These are phyloP conservation scores for Cenopis cana DNA, from an alignment of 2,888 invertebrate genomes.

Conservation along the genomic window DNA sequence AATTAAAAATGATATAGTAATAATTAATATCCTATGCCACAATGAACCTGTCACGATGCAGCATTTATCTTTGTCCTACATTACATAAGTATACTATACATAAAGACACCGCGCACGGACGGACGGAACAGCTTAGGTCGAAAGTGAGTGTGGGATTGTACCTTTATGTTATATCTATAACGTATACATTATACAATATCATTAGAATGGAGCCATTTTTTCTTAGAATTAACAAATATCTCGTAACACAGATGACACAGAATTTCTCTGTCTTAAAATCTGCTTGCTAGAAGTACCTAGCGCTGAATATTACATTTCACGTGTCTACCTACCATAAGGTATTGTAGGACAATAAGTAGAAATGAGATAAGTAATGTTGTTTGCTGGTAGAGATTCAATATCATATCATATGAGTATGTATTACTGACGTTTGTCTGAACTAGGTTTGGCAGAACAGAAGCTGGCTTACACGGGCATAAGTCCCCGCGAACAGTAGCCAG, in stretches of 20 bases:
- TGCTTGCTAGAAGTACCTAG: no score
- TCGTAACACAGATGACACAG: neutral
- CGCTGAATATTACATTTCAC: no score
- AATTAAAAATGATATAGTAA: no score
- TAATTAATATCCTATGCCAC: no score
- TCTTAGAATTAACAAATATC: neutral
- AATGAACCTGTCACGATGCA: neutral
- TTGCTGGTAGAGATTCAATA: neutral
- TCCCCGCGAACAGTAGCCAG: neutral
- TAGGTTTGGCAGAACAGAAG: neutral
- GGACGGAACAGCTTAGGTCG: neutral
- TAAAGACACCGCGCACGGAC: neutral
- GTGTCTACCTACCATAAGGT: no score
- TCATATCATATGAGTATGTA: neutral
- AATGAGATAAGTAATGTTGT: neutral
- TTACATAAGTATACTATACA: constrained; percentile 4
- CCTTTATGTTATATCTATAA: neutral
- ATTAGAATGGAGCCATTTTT: no score
- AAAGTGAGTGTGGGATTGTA: neutral
- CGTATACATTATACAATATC: neutral
- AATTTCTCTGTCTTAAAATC: no score
- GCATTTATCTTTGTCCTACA: constrained; percentile 21
- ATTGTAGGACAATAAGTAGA: constrained; percentile 30
- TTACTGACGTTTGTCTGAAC: neutral
- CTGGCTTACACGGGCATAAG: neutral